Evolutionary conservation across 64 coral and sea anemone species (phyloP).

Genomic region (Orbicella faveolata): DNA sequence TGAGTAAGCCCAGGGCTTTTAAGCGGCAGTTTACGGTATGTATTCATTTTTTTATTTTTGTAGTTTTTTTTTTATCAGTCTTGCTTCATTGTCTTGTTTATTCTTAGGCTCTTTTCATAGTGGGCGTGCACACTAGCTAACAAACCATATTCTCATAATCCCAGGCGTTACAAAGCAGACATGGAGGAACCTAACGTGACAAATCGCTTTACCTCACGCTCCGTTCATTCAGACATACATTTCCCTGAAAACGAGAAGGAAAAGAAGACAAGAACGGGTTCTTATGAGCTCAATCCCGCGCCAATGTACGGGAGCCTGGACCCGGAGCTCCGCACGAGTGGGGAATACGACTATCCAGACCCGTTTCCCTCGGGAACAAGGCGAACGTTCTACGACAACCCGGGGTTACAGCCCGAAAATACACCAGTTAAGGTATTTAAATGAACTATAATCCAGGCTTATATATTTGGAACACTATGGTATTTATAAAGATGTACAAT

Average conservation of each 20-base stretch:
- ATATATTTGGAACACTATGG: too few relatives aligned
- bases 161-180: constrained; percentile 20
- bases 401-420: neutral
- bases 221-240: neutral
- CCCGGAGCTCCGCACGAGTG: neutral
- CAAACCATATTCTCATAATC: neutral
- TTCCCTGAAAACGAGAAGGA: neutral
- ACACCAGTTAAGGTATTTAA: neutral
- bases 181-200: neutral
- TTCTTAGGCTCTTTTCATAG: neutral
- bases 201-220: neutral
- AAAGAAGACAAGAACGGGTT: neutral
- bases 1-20: too few relatives aligned
- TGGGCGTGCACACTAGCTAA: neutral
- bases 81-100: too few relatives aligned
- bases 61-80: neutral
- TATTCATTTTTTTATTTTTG: neutral
- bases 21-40: too few relatives aligned
- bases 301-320: neutral
- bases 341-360: constrained; percentile 31
- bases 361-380: neutral
- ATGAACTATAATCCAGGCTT: neutral
- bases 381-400: constrained; percentile 12
- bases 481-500: too few relatives aligned
- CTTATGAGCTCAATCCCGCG: neutral